Evolutionary conservation across 2,888 invertebrate genomes (phyloP).

Genomic region (Leptinotarsa tumamoca): DNA sequence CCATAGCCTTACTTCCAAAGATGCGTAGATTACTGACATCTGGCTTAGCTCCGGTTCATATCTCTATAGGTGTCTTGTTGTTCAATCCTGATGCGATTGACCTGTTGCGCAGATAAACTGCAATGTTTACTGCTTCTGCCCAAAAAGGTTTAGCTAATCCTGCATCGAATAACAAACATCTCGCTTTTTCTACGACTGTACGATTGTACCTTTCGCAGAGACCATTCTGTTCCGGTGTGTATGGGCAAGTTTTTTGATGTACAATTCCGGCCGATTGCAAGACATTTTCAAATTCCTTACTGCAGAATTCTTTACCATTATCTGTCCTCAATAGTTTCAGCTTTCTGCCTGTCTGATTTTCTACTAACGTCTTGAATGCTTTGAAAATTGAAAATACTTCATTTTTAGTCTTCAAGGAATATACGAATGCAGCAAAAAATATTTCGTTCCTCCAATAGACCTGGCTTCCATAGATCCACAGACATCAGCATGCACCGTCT

Average conservation of each 20-base stretch:
- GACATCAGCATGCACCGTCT: too few species aligned
- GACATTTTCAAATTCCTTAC: slow-evolving; percentile 16
- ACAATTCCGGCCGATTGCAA: slow-evolving; percentile 19
- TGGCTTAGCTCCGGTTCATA: slow-evolving; percentile 25
- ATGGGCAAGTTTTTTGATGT: slow-evolving; percentile 22
- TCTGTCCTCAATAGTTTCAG: slow-evolving; percentile 40
- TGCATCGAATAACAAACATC: slow-evolving; percentile 32
- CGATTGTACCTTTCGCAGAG: slow-evolving; percentile 54
- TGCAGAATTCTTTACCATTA: slow-evolving; percentile 40
- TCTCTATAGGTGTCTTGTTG: slow-evolving; percentile 23
- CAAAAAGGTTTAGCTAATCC: slow-evolving; percentile 26
- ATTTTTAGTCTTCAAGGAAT: slow-evolving; percentile 27
- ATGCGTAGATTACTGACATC: slow-evolving; percentile 48
- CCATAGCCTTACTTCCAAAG: slow-evolving; percentile 43
- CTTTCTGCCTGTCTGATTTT: not conserved
- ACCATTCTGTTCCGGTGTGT: slow-evolving; percentile 49
- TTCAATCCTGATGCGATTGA: slow-evolving; percentile 12
- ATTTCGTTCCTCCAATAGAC: slow-evolving; percentile 18
- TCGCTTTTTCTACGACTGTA: slow-evolving; percentile 45
- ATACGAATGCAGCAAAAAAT: slow-evolving; percentile 22
- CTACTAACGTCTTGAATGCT: slow-evolving; percentile 40
- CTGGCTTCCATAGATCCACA: too few species aligned
- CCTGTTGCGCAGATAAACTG: slow-evolving; percentile 30
- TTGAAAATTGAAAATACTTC: slow-evolving; percentile 29
- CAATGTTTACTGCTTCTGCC: slow-evolving; percentile 39